Evolutionary conservation across 2,888 invertebrate genomes (phyloP), one percentile per base, ranked within the genome.

Genomic region (Lydus trimaculatus): DNA sequence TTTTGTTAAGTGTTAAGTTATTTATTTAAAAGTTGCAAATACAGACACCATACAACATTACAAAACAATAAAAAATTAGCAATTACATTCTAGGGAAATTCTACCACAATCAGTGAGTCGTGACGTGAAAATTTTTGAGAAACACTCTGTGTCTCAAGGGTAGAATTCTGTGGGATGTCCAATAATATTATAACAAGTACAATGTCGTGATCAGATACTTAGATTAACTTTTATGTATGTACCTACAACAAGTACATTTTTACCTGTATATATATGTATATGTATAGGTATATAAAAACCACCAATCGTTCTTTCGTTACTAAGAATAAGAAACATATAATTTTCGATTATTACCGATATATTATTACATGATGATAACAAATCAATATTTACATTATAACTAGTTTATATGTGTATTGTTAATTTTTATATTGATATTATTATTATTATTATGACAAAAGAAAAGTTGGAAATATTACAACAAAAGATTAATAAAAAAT

Each of bases 321-420:
- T 28, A 61, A 17, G 36, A 73, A n/a, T n/a, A n/a, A n/a, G n/a
- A n/a, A n/a, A 76, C 73, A 66, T 76, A 73, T 76, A 76, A 76
- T 76, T 75, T 76, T 65, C 72, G 69, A 58, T 71, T 71, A 75
- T 73, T 72, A 71, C 13, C 72, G 64, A 74, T 72, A 74, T 72
- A 70, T 33, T 70, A 72, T 69, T 67, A 65, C 67, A 65, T 64
- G 70, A 65, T 64, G 70, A 70, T 70, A 60, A 58, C 63, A 64
- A 70, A 72, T 72, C 70, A 67, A 59, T 71, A 67, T 75, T 75
- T 69, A 52, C 63, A 28, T 52, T 63, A 48, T 63, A 23, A 39
- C n/a, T n/a, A n/a, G n/a, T 43, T 17, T 20, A 25, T n/a, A 31
- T 58, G 17, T 25, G 7, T 17, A 59, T 31, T 59, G 4, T 59